Evolutionary conservation across 2,113 vertebrate genomes (phyloP).

Genomic region (Trichomycterus rosablanca): DNA sequence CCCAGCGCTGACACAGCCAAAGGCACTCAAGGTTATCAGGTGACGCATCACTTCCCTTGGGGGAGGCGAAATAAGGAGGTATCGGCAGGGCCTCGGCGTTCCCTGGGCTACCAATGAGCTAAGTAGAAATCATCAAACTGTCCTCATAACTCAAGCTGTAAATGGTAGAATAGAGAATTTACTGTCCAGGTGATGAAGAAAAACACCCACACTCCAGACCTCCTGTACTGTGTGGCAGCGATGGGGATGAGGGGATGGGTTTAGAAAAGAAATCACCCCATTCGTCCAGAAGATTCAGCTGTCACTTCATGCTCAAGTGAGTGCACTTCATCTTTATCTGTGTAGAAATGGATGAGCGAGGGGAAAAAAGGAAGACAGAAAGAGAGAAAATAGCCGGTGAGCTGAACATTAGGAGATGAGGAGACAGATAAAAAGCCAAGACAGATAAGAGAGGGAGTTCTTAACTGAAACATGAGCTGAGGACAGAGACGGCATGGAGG

Average conservation of each 20-base stretch:
- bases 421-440: background rate
- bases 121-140: slow-evolving; percentile 9
- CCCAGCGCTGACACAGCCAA: slow-evolving; percentile 41
- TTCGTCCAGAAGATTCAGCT: slow-evolving; percentile 6
- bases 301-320: slow-evolving; percentile 3
- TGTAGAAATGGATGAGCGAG: slow-evolving; percentile 3
- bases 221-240: background rate
- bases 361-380: background rate
- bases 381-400: background rate
- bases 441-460: background rate
- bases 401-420: background rate
- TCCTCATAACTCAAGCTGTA: slow-evolving; percentile 22
- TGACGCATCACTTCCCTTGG: slow-evolving; percentile 29
- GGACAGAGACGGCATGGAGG: background rate
- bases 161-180: background rate
- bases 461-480: slow-evolving; percentile 17
- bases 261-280: slow-evolving; percentile 18
- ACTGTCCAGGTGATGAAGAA: slow-evolving; percentile 5
- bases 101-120: slow-evolving; percentile 8
- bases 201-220: slow-evolving; percentile 4
- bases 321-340: slow-evolving; percentile 28
- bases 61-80: slow-evolving; percentile 1
- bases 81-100: background rate
- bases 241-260: slow-evolving; percentile 6
- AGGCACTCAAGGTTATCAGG: slow-evolving; percentile 61